phyloP scores from a whole-genome alignment of 2,113 vertebrate genomes.

The Pseudorectes ferrugineus region DNA sequence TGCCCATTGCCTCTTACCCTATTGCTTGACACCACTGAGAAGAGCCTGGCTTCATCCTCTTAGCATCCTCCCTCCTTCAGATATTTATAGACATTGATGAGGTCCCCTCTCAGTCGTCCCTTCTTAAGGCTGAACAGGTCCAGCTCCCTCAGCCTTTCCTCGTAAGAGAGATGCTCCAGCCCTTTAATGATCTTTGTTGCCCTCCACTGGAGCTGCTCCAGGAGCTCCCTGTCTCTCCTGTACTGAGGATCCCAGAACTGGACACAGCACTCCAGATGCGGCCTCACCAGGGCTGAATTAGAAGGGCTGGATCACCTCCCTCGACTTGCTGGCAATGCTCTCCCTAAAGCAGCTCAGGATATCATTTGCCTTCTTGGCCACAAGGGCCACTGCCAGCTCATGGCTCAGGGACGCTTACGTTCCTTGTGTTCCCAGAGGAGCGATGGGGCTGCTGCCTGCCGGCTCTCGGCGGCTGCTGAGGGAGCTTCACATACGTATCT shows the following conservation, averaged over 20 bases:
- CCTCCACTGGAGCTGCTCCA: background rate
- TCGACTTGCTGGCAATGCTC: background rate
- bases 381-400: background rate
- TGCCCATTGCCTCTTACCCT: background rate
- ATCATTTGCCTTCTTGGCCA: background rate
- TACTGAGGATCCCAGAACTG: background rate
- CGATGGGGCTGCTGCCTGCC: background rate
- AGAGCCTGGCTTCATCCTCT: background rate
- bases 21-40: background rate
- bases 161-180: background rate
- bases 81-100: background rate
- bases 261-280: background rate
- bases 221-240: background rate
- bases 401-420: background rate
- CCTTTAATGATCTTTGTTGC: background rate
- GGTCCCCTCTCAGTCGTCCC: background rate
- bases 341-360: background rate
- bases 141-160: background rate
- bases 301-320: background rate
- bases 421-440: background rate
- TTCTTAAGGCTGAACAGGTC: background rate
- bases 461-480: background rate
- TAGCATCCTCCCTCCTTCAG: background rate
- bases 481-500: background rate
- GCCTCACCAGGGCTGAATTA: accelerated